A percentile compares a stretch with the other conserved stretches of the same genome.
These are phyloP conservation scores for Yponomeuta sedellus DNA, from an alignment of 2,888 invertebrate genomes.

Conservation along the genomic window DNA sequence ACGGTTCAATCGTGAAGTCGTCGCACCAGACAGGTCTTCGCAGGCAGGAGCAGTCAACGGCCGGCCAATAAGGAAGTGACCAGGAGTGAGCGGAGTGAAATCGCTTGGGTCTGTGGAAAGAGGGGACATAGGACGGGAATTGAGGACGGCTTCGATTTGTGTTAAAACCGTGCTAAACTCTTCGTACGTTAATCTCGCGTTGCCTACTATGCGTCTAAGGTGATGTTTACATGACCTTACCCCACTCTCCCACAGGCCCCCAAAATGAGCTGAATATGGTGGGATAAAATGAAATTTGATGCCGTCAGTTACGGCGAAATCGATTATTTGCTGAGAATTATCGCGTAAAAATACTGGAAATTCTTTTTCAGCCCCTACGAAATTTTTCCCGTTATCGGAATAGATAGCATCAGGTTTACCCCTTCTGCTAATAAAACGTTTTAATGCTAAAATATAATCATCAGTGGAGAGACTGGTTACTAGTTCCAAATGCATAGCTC, in stretches of 20 bases:
- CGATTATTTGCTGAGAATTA: background rate
- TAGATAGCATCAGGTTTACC: background rate
- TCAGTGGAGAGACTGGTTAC: too few species aligned
- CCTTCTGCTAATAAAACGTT: too few species aligned
- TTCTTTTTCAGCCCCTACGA: background rate
- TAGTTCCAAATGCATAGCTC: too few species aligned
- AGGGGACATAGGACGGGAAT: too few species aligned
- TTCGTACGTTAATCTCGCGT: too few species aligned
- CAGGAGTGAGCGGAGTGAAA: too few species aligned
- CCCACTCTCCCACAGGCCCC: background rate
- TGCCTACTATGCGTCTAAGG: background rate
- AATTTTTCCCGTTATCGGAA: background rate
- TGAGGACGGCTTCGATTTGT: too few species aligned
- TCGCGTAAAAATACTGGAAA: background rate
- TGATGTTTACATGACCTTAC: background rate
- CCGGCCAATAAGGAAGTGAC: too few species aligned
- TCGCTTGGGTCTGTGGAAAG: too few species aligned
- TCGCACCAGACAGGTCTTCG: background rate
- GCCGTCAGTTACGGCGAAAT: background rate
- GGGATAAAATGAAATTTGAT: background rate
- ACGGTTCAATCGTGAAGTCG: background rate
- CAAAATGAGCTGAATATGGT: conserved; percentile 1
- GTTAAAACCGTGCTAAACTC: too few species aligned
- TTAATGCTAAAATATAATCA: too few species aligned
- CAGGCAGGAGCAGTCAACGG: too few species aligned